phyloP scores from a whole-genome alignment of 1,140 invertebrate genomes.

The Lethrus apterus region DNA sequence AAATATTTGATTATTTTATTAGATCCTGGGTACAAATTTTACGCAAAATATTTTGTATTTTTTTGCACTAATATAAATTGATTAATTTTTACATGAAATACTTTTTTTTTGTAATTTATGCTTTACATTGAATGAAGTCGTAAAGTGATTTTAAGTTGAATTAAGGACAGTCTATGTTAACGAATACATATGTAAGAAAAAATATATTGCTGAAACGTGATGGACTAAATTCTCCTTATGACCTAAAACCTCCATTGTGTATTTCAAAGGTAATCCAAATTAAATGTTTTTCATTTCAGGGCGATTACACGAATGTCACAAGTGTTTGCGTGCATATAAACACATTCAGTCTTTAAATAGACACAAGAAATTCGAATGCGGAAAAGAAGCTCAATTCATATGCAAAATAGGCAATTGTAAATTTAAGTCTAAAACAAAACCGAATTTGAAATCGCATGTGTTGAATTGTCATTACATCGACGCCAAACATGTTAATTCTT shows the following conservation, averaged over 20 bases:
- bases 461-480: conserved; percentile 4
- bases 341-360: neutral
- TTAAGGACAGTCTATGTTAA: too few relatives aligned
- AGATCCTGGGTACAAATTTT: too few relatives aligned
- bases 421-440: conserved; percentile 30
- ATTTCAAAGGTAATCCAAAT: neutral
- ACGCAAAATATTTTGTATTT: too few relatives aligned
- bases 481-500: neutral
- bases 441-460: conserved; percentile 24
- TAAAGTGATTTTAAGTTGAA: too few relatives aligned
- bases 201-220: too few relatives aligned
- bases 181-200: too few relatives aligned
- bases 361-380: conserved; percentile 27
- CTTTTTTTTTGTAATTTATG: too few relatives aligned
- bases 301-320: neutral
- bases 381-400: conserved; percentile 38
- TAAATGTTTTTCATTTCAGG: neutral
- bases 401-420: conserved; percentile 38
- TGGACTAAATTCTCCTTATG: neutral
- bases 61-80: too few relatives aligned
- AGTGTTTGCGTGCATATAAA: neutral
- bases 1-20: too few relatives aligned
- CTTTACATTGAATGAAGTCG: too few relatives aligned
- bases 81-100: too few relatives aligned
- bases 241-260: neutral